phyloP scores from a whole-genome alignment of 2,888 invertebrate species.

The Netelia melanura region DNA sequence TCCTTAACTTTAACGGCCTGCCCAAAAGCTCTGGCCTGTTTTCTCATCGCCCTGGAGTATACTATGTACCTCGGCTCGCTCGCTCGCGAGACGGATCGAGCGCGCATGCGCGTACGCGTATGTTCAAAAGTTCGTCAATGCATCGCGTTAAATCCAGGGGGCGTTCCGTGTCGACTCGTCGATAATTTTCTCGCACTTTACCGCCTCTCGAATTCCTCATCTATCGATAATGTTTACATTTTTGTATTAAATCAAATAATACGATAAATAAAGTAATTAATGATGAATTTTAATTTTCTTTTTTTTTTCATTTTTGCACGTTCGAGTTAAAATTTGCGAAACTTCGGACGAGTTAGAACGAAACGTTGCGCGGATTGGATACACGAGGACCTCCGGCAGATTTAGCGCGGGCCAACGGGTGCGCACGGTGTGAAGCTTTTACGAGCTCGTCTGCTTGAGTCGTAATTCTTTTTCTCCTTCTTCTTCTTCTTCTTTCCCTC shows the following conservation, averaged over 20 bases:
- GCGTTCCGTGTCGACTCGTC: neutral
- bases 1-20: constrained; percentile 80
- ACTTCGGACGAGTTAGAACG: constrained; percentile 26
- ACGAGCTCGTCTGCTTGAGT: constrained; percentile 75
- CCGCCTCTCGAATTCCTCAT: no score
- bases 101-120: neutral
- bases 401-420: constrained; percentile 46
- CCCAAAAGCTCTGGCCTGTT: constrained; percentile 77
- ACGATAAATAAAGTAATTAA: no score
- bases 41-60: constrained; percentile 34
- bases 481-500: constrained; percentile 46
- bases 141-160: neutral
- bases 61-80: neutral
- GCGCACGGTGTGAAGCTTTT: constrained; percentile 75
- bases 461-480: constrained; percentile 74
- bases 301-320: neutral
- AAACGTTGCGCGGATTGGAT: constrained; percentile 30
- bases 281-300: neutral
- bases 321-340: neutral
- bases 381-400: constrained; percentile 44
- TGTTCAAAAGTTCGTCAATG: constrained; percentile 28
- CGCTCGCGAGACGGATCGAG: neutral
- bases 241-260: neutral
- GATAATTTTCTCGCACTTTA: neutral
- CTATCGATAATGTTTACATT: neutral